Evolutionary conservation across 2,113 vertebrate genomes (phyloP).

Genomic region (Pavo muticus): DNA sequence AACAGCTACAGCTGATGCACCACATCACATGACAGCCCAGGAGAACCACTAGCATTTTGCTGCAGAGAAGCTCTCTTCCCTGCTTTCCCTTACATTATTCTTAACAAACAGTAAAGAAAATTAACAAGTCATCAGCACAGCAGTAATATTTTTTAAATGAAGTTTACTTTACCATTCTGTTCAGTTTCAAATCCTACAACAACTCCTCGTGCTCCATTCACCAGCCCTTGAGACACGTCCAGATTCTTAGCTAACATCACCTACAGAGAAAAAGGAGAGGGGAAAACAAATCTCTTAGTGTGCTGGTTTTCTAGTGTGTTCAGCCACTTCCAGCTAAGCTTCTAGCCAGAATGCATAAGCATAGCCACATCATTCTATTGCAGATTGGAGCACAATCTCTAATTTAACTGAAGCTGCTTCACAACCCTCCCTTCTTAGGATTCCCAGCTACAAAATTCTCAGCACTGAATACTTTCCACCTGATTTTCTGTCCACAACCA

Average conservation of each 20-base stretch:
- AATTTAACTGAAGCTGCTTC: not conserved
- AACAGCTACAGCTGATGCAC: not conserved
- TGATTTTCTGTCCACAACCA: not conserved
- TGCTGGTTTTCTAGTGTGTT: not conserved
- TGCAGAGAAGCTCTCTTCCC: not conserved
- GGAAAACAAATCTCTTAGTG: not conserved
- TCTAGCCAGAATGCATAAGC: not conserved
- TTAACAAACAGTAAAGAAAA: not conserved
- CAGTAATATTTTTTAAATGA: not conserved
- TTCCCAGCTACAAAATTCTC: not conserved
- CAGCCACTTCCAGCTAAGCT: not conserved
- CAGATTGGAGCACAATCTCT: not conserved
- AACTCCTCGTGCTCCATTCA: constrained; percentile 94
- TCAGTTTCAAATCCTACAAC: constrained; percentile 88
- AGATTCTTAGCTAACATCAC: constrained; percentile 97
- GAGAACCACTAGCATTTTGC: not conserved
- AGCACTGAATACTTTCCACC: not conserved
- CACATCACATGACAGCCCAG: not conserved
- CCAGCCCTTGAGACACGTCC: constrained; percentile 89
- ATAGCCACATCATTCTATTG: not conserved
- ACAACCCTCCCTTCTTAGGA: not conserved
- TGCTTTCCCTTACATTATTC: not conserved
- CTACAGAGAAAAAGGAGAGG: constrained; percentile 66
- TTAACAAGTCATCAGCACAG: not conserved
- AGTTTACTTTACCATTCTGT: constrained; percentile 80